Evolutionary conservation across 2,113 vertebrate genomes (phyloP).

Genomic region (Austrofundulus limnaeus): DNA sequence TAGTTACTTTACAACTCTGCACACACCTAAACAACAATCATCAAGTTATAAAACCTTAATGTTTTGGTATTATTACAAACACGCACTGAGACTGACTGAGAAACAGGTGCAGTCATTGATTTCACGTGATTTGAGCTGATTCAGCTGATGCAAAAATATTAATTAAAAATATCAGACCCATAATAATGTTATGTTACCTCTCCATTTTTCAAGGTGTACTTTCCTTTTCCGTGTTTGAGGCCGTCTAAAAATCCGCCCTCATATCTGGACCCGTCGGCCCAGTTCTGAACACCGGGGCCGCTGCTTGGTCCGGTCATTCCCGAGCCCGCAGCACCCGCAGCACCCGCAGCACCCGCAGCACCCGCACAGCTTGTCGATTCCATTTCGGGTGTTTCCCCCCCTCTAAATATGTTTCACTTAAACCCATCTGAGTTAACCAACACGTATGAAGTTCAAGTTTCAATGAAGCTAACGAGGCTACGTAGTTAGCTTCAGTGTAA

Average conservation of each 20-base stretch:
- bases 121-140: too few relatives aligned
- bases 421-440: background rate
- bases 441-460: background rate
- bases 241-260: conserved; percentile 77
- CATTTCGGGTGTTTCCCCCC: too few relatives aligned
- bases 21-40: too few relatives aligned
- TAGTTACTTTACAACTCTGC: too few relatives aligned
- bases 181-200: conserved; percentile 74
- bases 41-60: too few relatives aligned
- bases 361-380: conserved; percentile 15
- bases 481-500: background rate
- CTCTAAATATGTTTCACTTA: too few relatives aligned
- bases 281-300: conserved; percentile 64
- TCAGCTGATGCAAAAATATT: too few relatives aligned
- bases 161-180: background rate
- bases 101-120: too few relatives aligned
- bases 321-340: too few relatives aligned
- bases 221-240: conserved; percentile 82
- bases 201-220: conserved; percentile 83
- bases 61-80: too few relatives aligned
- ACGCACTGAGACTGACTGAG: too few relatives aligned
- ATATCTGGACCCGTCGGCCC: conserved; percentile 82
- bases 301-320: too few relatives aligned
- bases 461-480: background rate
- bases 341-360: background rate